phyloP scores from a whole-genome alignment of 2,113 vertebrate species.

The Oryctolagus cuniculus region DNA sequence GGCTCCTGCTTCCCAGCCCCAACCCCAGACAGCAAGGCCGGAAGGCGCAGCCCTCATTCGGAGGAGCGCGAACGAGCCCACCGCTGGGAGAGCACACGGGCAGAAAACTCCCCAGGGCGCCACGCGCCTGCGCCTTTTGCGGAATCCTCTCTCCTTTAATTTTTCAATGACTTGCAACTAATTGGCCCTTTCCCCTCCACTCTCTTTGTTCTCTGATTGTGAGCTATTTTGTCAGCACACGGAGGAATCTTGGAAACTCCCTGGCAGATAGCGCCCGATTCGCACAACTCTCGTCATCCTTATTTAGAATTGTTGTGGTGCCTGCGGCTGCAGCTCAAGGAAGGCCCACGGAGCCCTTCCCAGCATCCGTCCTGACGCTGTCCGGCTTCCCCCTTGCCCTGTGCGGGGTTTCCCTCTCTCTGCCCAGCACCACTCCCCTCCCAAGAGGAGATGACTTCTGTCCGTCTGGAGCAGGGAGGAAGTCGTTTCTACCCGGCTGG shows the following conservation, averaged over 20 bases:
- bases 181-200: not conserved
- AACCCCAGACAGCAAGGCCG: not conserved
- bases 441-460: not conserved
- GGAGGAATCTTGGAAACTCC: constrained; percentile 73
- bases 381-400: constrained; percentile 1
- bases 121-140: not conserved
- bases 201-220: constrained; percentile 65
- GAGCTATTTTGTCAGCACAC: constrained; percentile 60
- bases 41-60: not conserved
- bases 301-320: constrained; percentile 73
- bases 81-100: fast-evolving
- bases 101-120: not conserved
- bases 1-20: not conserved
- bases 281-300: constrained; percentile 61
- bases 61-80: not conserved
- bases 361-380: not conserved
- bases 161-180: constrained; percentile 32
- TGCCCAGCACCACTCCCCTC: not conserved
- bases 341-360: constrained; percentile 56
- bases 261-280: constrained; percentile 66
- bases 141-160: not conserved
- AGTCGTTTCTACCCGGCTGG: not conserved
- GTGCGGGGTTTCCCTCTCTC: constrained; percentile 54
- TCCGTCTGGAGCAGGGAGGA: constrained; percentile 19
- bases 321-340: constrained; percentile 28